Evolutionary conservation across 2,888 invertebrate genomes (phyloP), one percentile per base, ranked within the genome.

Genomic region (Nephrotoma guestfalica): DNA sequence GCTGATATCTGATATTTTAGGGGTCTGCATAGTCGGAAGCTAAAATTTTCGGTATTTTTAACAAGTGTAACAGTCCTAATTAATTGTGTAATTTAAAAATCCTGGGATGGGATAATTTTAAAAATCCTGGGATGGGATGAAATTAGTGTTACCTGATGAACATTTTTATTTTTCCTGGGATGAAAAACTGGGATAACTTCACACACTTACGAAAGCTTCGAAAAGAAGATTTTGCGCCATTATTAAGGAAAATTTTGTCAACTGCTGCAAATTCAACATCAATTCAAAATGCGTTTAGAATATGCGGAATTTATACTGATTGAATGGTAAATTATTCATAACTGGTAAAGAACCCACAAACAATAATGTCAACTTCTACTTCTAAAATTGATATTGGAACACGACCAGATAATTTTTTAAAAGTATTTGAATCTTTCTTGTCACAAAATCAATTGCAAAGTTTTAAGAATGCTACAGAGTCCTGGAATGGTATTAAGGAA

Each of bases 231-330:
- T 71, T 71, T 5, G 71, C 71, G 15, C 15, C 71, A 18, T 71
- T 71, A 71, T 11, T 71, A 71, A 6, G 1, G 15, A 30, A 11
- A 5, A 30, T 3, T 71, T 71, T 71, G 4, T 6, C 15, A 18
- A 30, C 15, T n/a, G 71, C 15, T 18, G 30, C 71, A 5, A 71
- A 71, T 18, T 15, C 9, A 15, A 5, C 2, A 71, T 18, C 71
- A 18, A 30, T 71, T 15, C 71, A 71, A 71, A 71, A 89, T 88
- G 89, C 88, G 43, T 90, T 88, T 86, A 87, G 87, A 87, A 88
- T 87, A 87, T 89, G 89, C 86, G 90, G 89, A 86, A 87, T 89
- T 41, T 87, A 87, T 87, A 88, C 88, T 83, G 87, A 87, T 88
- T 71, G 15, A 6, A 15, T 71, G 71, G n/a, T 9, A 71, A n/a